Evolutionary conservation across 53 echinoderm and acorn worm genomes (phyloP).

Genomic region (Actinopyga echinites): DNA sequence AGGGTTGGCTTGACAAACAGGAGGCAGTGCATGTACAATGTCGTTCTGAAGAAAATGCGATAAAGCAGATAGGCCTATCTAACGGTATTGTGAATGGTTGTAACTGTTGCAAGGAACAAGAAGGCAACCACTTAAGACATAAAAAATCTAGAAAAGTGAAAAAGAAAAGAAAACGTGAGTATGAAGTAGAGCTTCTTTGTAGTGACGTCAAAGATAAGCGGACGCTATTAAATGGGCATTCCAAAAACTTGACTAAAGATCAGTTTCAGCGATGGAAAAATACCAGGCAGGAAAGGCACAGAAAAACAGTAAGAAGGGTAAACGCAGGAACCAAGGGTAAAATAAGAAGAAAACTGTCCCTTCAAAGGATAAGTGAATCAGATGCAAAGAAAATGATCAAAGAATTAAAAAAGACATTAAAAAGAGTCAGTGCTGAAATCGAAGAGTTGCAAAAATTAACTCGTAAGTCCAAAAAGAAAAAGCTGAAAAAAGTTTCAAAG

Average conservation of each 20-base stretch:
- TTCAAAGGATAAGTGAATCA: neutral
- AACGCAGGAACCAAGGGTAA: neutral
- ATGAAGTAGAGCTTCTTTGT: neutral
- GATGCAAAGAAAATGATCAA: slow-evolving; percentile 40
- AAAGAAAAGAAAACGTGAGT: neutral
- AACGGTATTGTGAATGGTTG: neutral
- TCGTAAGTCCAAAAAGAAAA: neutral
- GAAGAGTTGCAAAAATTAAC: slow-evolving; percentile 32
- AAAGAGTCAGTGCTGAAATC: slow-evolving; percentile 41
- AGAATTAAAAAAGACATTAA: slow-evolving; percentile 32
- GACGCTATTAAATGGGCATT: slow-evolving; percentile 18
- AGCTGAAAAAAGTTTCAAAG: neutral
- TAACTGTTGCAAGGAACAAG: slow-evolving; percentile 8
- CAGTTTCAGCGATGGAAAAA: neutral
- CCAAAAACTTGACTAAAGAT: slow-evolving; percentile 8
- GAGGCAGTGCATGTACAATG: too few relatives aligned
- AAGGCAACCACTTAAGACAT: neutral
- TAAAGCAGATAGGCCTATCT: too few relatives aligned
- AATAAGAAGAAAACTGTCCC: slow-evolving; percentile 2
- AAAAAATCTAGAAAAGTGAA: slow-evolving; percentile 2
- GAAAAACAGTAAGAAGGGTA: neutral
- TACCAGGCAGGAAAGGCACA: neutral
- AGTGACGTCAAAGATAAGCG: neutral
- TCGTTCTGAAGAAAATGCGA: too few relatives aligned
- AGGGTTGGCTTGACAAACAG: slow-evolving; percentile 21